Evolutionary conservation across 2,888 invertebrate species (phyloP).

Genomic region (Bellardia bayeri): DNA sequence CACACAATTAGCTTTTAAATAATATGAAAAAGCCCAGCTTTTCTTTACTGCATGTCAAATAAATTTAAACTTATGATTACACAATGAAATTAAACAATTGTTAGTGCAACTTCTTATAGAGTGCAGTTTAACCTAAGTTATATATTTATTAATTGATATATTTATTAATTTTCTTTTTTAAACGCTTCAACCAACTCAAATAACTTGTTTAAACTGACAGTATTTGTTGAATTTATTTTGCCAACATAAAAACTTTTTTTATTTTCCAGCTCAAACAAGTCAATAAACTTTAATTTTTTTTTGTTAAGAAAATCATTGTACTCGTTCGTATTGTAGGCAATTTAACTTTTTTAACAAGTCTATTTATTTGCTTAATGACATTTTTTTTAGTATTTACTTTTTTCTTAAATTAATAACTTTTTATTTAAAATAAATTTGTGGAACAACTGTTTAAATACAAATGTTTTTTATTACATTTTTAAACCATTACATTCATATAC

Average conservation of each 20-base stretch:
- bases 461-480: neutral
- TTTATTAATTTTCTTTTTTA: neutral
- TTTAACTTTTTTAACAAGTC: neutral
- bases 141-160: neutral
- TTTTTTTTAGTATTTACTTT: neutral
- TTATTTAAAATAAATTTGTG: neutral
- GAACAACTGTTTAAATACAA: slow-evolving; percentile 6
- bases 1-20: too few species aligned
- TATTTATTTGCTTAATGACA: neutral
- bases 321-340: neutral
- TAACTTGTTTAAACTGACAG: neutral
- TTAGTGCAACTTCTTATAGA: too few species aligned
- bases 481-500: too few species aligned
- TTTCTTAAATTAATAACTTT: neutral
- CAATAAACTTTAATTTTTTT: slow-evolving; percentile 3
- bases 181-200: neutral
- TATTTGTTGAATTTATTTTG: neutral
- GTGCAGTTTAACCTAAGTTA: too few species aligned
- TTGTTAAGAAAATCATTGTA: neutral
- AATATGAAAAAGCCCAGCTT: too few species aligned
- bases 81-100: too few species aligned
- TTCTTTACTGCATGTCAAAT: too few species aligned
- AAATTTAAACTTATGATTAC: too few species aligned
- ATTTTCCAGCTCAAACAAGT: neutral
- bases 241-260: neutral